Evolutionary conservation across 2,113 vertebrate species (phyloP).

Genomic region (Gorsachius goisagi): DNA sequence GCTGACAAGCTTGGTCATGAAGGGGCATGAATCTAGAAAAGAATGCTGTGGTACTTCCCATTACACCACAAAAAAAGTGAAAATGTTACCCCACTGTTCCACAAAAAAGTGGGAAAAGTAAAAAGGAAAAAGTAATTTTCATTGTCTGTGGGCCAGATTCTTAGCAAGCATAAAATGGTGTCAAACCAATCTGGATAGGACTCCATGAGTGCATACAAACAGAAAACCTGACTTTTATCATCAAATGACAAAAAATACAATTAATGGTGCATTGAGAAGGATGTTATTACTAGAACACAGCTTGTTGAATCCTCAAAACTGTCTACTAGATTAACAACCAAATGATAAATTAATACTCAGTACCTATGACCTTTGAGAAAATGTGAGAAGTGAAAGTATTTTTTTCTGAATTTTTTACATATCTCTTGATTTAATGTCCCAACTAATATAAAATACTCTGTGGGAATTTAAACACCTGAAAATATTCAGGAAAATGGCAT

Average conservation of each 20-base stretch:
- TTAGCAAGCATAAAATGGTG: neutral
- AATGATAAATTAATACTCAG: neutral
- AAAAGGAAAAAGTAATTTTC: neutral
- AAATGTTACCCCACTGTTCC: too few relatives aligned
- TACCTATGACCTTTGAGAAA: neutral
- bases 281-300: neutral
- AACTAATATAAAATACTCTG: neutral
- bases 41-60: neutral
- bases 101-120: neutral
- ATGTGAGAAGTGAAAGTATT: neutral
- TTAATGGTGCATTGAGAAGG: neutral
- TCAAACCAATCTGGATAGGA: neutral
- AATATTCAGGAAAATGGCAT: neutral
- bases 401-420: neutral
- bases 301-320: neutral
- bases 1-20: neutral
- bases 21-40: neutral
- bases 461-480: neutral
- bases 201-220: neutral
- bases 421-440: neutral
- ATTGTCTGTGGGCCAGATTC: neutral
- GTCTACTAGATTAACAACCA: neutral
- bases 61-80: neutral
- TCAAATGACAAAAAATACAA: neutral
- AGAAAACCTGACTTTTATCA: neutral